Evolutionary conservation across 2,888 invertebrate species (phyloP).

Genomic region (Lacanobia wlatinum): DNA sequence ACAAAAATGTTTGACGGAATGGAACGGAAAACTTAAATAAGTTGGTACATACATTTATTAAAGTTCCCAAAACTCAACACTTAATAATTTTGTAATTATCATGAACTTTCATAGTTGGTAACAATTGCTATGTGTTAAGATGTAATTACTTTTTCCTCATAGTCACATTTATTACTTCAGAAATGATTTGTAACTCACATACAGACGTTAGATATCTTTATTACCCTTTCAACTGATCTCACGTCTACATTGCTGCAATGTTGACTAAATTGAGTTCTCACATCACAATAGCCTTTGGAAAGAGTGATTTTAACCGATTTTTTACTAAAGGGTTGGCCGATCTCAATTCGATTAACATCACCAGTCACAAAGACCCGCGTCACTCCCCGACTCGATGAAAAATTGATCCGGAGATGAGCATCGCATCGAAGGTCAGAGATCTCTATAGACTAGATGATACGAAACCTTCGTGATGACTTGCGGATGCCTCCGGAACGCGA

Average conservation of each 20-base stretch:
- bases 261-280: constrained; percentile 90
- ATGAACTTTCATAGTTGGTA: constrained; percentile 21
- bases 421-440: constrained; percentile 79
- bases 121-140: constrained; percentile 20
- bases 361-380: constrained; percentile 75
- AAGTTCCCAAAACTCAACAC: constrained; percentile 36
- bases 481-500: constrained; percentile 87
- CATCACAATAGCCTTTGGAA: constrained; percentile 87
- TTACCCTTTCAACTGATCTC: constrained; percentile 82
- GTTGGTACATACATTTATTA: neutral
- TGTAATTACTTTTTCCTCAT: constrained; percentile 49
- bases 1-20: neutral
- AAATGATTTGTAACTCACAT: constrained; percentile 62
- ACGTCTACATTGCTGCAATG: constrained; percentile 78
- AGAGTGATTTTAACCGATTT: constrained; percentile 87
- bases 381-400: constrained; percentile 59
- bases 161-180: constrained; percentile 59
- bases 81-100: constrained; percentile 25
- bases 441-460: constrained; percentile 74
- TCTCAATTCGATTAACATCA: constrained; percentile 88
- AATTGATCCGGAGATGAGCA: constrained; percentile 38
- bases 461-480: constrained; percentile 87
- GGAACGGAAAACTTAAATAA: constrained; percentile 16
- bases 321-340: constrained; percentile 90
- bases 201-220: constrained; percentile 81